Evolutionary conservation across 2,888 invertebrate genomes (phyloP).

Genomic region (Rhagonycha fulva): DNA sequence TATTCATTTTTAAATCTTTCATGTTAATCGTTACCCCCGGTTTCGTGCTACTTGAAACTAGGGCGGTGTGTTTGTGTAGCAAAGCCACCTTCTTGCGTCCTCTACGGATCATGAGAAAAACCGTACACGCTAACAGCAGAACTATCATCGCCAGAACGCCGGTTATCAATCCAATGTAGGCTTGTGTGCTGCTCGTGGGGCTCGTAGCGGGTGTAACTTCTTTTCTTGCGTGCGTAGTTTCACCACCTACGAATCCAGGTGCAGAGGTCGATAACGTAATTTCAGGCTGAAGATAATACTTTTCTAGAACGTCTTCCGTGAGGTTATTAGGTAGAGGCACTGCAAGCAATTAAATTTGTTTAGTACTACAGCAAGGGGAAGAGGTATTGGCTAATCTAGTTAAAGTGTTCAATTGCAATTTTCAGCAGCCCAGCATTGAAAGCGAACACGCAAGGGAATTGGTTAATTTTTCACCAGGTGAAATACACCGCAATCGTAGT

Average conservation of each 20-base stretch:
- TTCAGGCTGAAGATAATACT: constrained; percentile 64
- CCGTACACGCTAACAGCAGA: constrained; percentile 66
- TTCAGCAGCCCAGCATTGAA: constrained; percentile 11
- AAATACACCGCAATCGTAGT: constrained; percentile 13
- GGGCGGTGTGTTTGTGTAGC: constrained; percentile 65
- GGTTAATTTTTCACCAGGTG: constrained; percentile 20
- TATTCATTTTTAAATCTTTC: constrained; percentile 62
- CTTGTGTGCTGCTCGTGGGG: constrained; percentile 62
- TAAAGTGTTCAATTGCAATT: constrained; percentile 23
- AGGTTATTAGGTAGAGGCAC: constrained; percentile 63
- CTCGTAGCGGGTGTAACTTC: constrained; percentile 63
- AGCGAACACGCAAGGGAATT: constrained; percentile 17
- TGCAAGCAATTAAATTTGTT: constrained; percentile 46
- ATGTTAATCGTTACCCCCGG: constrained; percentile 63
- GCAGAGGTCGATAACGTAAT: constrained; percentile 46
- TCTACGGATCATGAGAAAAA: constrained; percentile 67
- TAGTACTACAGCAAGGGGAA: constrained; percentile 8
- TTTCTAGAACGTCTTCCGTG: constrained; percentile 64
- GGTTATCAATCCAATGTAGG: constrained; percentile 68
- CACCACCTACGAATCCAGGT: constrained; percentile 53
- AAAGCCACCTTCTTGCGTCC: constrained; percentile 67
- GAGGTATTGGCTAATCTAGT: constrained; percentile 17
- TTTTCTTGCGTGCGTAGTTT: constrained; percentile 58
- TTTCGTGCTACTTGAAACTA: constrained; percentile 61
- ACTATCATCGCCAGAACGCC: constrained; percentile 69